These are phyloP conservation scores for Dasyprocta punctata DNA, from an alignment of 2,113 vertebrate genomes.

Conservation along the genomic window DNA sequence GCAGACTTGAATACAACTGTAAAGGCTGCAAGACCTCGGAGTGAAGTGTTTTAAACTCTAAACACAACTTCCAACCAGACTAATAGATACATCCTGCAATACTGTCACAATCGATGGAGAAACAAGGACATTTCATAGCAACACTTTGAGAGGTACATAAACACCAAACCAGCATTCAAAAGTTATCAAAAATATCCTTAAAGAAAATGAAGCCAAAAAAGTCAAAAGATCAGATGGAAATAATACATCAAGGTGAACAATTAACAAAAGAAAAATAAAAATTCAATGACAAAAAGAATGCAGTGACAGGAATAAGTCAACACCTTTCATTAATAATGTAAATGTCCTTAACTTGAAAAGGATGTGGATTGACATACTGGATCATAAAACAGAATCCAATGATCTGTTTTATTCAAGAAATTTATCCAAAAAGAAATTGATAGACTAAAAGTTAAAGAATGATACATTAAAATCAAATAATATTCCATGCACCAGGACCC, in stretches of 20 bases:
- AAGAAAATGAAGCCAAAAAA: neutral
- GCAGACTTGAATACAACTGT: too few species aligned
- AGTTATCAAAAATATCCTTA: neutral
- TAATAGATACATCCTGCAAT: too few species aligned
- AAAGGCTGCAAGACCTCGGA: neutral
- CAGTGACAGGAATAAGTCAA: neutral
- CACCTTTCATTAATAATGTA: neutral
- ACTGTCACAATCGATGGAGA: neutral
- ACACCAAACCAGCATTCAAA: neutral
- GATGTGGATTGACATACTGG: neutral
- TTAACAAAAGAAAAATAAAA: neutral
- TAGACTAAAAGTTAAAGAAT: neutral
- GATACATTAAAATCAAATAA: neutral
- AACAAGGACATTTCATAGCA: neutral
- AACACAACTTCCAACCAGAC: too few species aligned
- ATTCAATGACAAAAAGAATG: neutral
- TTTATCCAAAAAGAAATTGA: neutral
- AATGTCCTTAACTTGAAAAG: neutral
- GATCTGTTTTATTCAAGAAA: neutral
- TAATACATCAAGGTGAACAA: neutral
- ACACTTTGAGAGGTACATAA: neutral
- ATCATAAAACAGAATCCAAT: neutral
- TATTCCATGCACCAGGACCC: neutral
- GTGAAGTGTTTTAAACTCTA: neutral
- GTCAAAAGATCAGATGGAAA: neutral